Evolutionary conservation across 2,113 vertebrate species (phyloP).

Genomic region (Crotalus helleri): DNA sequence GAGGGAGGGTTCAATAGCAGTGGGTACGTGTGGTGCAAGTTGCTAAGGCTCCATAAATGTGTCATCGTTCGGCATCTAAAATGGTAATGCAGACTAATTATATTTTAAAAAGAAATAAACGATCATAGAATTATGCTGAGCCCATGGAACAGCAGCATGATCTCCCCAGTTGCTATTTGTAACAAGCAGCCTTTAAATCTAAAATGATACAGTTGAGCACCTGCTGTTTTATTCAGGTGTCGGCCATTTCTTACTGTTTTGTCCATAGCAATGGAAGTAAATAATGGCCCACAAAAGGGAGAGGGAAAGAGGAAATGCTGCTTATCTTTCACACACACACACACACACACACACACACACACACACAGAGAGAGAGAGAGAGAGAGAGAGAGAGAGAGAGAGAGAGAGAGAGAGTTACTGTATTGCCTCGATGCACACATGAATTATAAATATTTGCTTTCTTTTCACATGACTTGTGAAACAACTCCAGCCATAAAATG

Average conservation of each 20-base stretch:
- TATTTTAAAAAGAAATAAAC: constrained; percentile 35
- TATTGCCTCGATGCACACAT: background rate
- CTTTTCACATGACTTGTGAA: background rate
- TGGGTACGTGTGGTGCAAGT: background rate
- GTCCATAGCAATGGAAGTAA: constrained; percentile 22
- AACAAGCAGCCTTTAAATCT: constrained; percentile 26
- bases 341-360: background rate
- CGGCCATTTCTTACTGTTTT: constrained; percentile 12
- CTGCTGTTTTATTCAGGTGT: constrained; percentile 37
- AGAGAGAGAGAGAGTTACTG: background rate
- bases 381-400: too few species aligned
- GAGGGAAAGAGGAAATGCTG: background rate
- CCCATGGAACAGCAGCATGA: constrained; percentile 22
- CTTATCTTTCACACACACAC: background rate
- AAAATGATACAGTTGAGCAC: constrained; percentile 28
- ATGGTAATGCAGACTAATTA: constrained; percentile 25
- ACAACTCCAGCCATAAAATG: background rate
- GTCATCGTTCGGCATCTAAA: constrained; percentile 29
- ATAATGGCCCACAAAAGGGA: background rate
- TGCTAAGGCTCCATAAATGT: background rate
- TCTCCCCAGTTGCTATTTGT: constrained; percentile 14
- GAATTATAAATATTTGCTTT: constrained; percentile 16
- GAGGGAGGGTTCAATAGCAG: constrained; percentile 1
- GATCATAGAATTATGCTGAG: constrained; percentile 28
- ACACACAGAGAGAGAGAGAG: background rate